A percentile compares a stretch with the other conserved stretches of the same genome.
These are phyloP conservation scores for Eupithecia pulchellata DNA, from an alignment of 2,888 invertebrate species.

Conservation along the genomic window DNA sequence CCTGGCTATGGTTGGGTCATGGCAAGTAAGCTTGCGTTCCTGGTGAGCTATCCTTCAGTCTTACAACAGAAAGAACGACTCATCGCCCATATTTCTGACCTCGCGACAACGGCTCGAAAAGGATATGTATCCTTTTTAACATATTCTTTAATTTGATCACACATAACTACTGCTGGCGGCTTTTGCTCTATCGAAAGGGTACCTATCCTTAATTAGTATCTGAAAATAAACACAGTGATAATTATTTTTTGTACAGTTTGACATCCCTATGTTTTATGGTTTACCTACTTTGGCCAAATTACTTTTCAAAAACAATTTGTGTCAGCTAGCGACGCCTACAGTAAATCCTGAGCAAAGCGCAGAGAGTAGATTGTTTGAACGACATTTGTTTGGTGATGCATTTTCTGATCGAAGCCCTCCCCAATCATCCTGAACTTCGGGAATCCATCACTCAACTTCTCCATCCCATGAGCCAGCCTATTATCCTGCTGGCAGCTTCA, in stretches of 20 bases:
- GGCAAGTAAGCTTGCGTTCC: slow-evolving; percentile 57
- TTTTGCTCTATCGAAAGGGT: background rate
- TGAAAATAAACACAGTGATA: background rate
- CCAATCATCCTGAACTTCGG: slow-evolving; percentile 45
- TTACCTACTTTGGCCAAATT: background rate
- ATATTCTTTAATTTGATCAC: background rate
- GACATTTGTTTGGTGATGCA: slow-evolving; percentile 59
- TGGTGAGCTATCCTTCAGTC: slow-evolving; percentile 60
- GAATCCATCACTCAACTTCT: slow-evolving; percentile 53
- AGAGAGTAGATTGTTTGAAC: slow-evolving; percentile 62
- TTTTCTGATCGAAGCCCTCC: slow-evolving; percentile 59
- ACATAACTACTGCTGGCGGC: background rate
- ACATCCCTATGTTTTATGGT: background rate
- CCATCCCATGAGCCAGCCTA: slow-evolving; percentile 59
- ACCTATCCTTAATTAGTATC: background rate
- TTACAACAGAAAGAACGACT: slow-evolving; percentile 59
- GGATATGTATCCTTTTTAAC: slow-evolving; percentile 78
- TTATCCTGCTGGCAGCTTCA: slow-evolving; percentile 53
- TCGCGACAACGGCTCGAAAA: slow-evolving; percentile 49
- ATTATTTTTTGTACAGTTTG: background rate
- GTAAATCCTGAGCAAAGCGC: slow-evolving; percentile 32
- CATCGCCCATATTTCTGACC: slow-evolving; percentile 56
- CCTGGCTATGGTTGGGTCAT: slow-evolving; percentile 59
- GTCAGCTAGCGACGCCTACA: background rate
- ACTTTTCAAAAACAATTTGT: background rate